Evolutionary conservation across 2,113 vertebrate species (phyloP).

Genomic region (Pandion haliaetus): DNA sequence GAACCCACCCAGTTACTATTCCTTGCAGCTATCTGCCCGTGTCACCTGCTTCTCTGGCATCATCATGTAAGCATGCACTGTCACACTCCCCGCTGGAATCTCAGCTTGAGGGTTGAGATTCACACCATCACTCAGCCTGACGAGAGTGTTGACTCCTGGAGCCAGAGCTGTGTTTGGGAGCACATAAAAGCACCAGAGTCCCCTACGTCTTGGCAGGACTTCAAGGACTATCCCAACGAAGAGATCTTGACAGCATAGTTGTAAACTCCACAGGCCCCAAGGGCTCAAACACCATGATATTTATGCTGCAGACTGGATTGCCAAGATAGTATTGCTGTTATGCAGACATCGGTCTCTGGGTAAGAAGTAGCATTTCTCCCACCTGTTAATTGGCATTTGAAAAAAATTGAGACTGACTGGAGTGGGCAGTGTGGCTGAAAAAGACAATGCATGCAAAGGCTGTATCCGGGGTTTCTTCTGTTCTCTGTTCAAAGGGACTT

Average conservation of each 20-base stretch:
- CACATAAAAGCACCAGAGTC: slow-evolving; percentile 80
- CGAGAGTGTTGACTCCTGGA: slow-evolving; percentile 68
- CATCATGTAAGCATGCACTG: slow-evolving; percentile 77
- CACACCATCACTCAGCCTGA: slow-evolving; percentile 77
- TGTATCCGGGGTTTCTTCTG: not conserved
- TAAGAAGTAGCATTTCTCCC: slow-evolving; percentile 70
- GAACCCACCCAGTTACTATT: slow-evolving; percentile 71
- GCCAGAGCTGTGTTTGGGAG: slow-evolving; percentile 75
- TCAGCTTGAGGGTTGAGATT: slow-evolving; percentile 79
- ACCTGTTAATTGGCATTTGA: slow-evolving; percentile 82
- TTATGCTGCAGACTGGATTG: slow-evolving; percentile 69
- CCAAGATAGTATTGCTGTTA: slow-evolving; percentile 73
- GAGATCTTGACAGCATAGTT: slow-evolving; percentile 82
- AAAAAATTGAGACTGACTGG: slow-evolving; percentile 61
- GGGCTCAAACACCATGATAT: slow-evolving; percentile 79
- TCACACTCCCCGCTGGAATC: slow-evolving; percentile 77
- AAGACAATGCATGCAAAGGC: slow-evolving; percentile 7
- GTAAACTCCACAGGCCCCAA: slow-evolving; percentile 80
- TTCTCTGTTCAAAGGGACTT: not conserved
- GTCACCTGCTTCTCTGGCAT: slow-evolving; percentile 83
- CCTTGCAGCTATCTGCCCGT: slow-evolving; percentile 69
- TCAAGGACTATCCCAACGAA: slow-evolving; percentile 77
- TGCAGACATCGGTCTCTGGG: slow-evolving; percentile 67
- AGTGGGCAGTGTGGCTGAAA: slow-evolving; percentile 13
- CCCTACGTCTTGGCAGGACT: slow-evolving; percentile 78